Evolutionary conservation across 2,113 vertebrate genomes (phyloP), one percentile per base, ranked within the genome.

Genomic region (Pycnonotus jocosus): DNA sequence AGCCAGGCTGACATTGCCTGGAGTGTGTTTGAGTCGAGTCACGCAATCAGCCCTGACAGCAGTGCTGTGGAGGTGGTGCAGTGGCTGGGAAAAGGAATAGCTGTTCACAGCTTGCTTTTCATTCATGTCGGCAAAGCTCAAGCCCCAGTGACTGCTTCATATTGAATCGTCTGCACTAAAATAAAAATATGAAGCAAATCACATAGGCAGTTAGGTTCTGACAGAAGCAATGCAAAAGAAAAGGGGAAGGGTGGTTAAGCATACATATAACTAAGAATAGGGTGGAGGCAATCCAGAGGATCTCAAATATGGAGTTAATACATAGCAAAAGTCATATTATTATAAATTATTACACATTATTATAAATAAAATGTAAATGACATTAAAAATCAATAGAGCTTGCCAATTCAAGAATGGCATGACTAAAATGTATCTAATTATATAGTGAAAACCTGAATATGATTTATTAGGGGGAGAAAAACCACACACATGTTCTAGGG

Each of bases 1-100:
- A 88, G 83, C 80, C 3, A 1, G 47, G 69, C 61, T 94, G 91
- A 94, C 88, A 78, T 93, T 95, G 95, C 92, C 94, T 88, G 92
- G 68, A 93, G 86, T 64, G 86, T 61, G 77, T 73, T 94, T 1
- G 17, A 93, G 82, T 25, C 2, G 3, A 86, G 88, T 88, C 86
- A 86, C 8, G 23, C 92, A 62, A 91, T 83, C 81, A 51, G 85
- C 66, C 87, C 92, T 76, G 92, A 92, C 82, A 94, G 86, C 88
- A 53, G 35, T 0, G 54, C 86, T 66, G 42, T 10, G 33, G 80
- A 88, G 92, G 94, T 92, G 91, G 19, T 5, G 31, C 47, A 53
- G 79, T 1, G 19, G n/a, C 82, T 77, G 68, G 45, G 50, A 71
- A 76, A 70, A 86, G 66, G 85, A 85, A 88, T 60, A 86, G 71